Conservation (phyloP, 2,888 invertebrate genomes). For the Trissolcus brochymenae region DNA sequence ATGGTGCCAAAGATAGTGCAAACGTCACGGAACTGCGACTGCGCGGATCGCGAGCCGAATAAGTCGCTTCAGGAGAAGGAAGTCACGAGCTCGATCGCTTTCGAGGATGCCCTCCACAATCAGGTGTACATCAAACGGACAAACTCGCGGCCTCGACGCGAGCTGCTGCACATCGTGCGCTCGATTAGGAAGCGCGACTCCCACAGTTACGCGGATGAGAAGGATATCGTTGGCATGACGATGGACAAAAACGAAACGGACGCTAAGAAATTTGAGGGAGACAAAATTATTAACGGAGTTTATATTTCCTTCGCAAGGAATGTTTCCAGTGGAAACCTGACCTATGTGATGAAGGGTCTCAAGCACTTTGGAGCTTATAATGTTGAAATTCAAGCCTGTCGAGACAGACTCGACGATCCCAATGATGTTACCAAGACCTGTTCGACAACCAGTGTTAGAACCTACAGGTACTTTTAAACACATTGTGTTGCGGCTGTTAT, state of each 20-base stretch:
- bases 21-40: slow-evolving; percentile 74
- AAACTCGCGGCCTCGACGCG: slow-evolving; percentile 63
- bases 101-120: slow-evolving; percentile 90
- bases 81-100: slow-evolving; percentile 81
- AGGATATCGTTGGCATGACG: slow-evolving; percentile 10
- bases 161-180: slow-evolving; percentile 50
- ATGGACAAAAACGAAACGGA: background rate
- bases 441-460: slow-evolving; percentile 77
- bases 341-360: slow-evolving; percentile 80
- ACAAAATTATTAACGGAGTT: slow-evolving; percentile 55
- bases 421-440: slow-evolving; percentile 78
- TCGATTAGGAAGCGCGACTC: slow-evolving; percentile 32
- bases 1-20: slow-evolving; percentile 66
- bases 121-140: slow-evolving; percentile 80
- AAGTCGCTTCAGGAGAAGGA: slow-evolving; percentile 79
- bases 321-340: slow-evolving; percentile 65
- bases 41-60: slow-evolving; percentile 74
- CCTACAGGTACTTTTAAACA: slow-evolving; percentile 58
- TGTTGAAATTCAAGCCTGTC: slow-evolving; percentile 86
- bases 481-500: no score
- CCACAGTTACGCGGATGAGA: slow-evolving; percentile 56
- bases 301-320: slow-evolving; percentile 61
- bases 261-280: slow-evolving; percentile 2
- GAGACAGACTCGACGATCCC: slow-evolving; percentile 79
- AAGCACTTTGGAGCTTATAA: slow-evolving; percentile 88